phyloP scores from a whole-genome alignment of 2,797 vertebrate genomes.

The Leptoclinus maculatus region DNA sequence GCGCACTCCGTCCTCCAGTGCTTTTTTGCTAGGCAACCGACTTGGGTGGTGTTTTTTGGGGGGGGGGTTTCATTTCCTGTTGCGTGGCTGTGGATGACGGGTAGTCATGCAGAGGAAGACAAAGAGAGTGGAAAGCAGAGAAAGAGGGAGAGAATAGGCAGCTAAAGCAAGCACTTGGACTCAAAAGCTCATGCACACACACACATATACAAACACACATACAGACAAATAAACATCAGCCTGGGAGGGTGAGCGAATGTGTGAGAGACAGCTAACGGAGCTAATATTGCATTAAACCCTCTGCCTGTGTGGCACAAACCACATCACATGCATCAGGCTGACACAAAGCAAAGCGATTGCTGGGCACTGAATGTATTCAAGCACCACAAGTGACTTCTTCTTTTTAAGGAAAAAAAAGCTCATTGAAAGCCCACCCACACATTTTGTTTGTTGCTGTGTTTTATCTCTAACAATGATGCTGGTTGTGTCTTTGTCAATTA shows the following conservation, averaged over 20 bases:
- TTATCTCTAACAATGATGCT: constrained; percentile 51
- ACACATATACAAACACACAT: constrained; percentile 30
- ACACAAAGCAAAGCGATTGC: constrained; percentile 49
- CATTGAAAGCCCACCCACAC: constrained; percentile 53
- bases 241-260: constrained; percentile 51
- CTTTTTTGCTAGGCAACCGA: constrained; percentile 75
- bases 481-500: constrained; percentile 52
- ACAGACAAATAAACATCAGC: constrained; percentile 46
- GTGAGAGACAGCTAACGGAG: constrained; percentile 66
- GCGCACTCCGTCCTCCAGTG: constrained; percentile 71
- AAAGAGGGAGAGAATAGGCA: constrained; percentile 71
- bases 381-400: constrained; percentile 83
- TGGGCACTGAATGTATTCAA: constrained; percentile 81
- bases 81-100: constrained; percentile 45
- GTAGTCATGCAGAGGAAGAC: constrained; percentile 48
- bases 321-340: constrained; percentile 51
- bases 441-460: constrained; percentile 55
- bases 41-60: constrained; percentile 29
- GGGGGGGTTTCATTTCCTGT: constrained; percentile 53
- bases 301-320: constrained; percentile 66
- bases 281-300: constrained; percentile 54
- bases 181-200: constrained; percentile 22
- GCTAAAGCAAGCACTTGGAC: constrained; percentile 70
- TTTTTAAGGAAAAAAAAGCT: constrained; percentile 44
- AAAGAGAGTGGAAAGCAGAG: constrained; percentile 59